phyloP scores from a whole-genome alignment of 1,140 invertebrate species.

The Brachionus koreanus region DNA sequence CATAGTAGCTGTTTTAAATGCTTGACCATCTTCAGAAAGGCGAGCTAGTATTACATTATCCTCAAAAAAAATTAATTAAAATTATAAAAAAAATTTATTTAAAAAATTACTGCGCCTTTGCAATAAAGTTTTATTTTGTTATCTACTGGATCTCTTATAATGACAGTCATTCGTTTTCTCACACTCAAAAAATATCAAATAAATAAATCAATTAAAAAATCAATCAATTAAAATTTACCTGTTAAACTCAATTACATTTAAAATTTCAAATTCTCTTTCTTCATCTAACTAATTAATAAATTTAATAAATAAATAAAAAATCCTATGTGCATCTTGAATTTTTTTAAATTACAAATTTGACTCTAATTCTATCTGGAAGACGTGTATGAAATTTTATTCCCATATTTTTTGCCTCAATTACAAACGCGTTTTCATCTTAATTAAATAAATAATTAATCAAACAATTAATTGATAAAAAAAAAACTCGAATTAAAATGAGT shows the following conservation, averaged over 20 bases:
- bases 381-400: conserved; percentile 85
- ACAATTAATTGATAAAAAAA: background rate
- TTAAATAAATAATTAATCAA: no score
- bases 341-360: conserved; percentile 8
- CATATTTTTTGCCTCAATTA: conserved; percentile 79
- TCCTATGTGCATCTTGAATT: background rate
- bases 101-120: conserved; percentile 71
- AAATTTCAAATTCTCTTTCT: conserved; percentile 73
- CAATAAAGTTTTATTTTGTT: conserved; percentile 75
- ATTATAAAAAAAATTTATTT: conserved; percentile 55
- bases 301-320: conserved; percentile 40
- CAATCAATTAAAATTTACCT: conserved; percentile 59
- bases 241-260: conserved; percentile 93
- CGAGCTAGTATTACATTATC: conserved; percentile 73
- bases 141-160: conserved; percentile 71
- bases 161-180: conserved; percentile 87
- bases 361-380: conserved; percentile 45
- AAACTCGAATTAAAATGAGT: background rate
- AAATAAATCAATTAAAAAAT: background rate
- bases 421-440: conserved; percentile 82
- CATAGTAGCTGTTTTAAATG: conserved; percentile 62
- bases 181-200: conserved; percentile 58
- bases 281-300: conserved; percentile 59
- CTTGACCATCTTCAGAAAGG: conserved; percentile 57
- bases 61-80: conserved; percentile 58